Percentiles rank a stretch among this genome's conserved stretches.
Evolutionary conservation across 2,113 vertebrate genomes (phyloP).

Genomic region (Sakesphorus luctuosus): DNA sequence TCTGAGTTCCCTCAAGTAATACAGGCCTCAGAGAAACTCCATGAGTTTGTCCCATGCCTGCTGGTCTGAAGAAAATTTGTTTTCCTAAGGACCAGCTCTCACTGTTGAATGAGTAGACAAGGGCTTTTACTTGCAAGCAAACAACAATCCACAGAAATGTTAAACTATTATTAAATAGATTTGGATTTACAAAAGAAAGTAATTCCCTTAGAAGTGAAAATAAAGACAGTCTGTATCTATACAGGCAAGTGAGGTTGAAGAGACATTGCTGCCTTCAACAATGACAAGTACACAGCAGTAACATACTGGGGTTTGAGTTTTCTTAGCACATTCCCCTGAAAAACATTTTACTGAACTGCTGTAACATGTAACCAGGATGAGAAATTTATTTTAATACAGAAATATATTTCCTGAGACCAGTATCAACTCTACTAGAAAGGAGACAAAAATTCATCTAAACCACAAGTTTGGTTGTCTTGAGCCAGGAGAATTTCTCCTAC

Average conservation of each 20-base stretch:
- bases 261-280: neutral
- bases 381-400: neutral
- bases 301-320: neutral
- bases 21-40: neutral
- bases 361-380: neutral
- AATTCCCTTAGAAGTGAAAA: neutral
- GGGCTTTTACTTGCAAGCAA: neutral
- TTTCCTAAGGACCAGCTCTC: neutral
- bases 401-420: neutral
- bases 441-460: neutral
- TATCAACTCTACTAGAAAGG: neutral
- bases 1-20: neutral
- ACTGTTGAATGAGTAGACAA: neutral
- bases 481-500: neutral
- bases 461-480: neutral
- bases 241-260: neutral
- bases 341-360: neutral
- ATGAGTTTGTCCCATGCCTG: neutral
- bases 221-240: neutral
- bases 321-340: neutral
- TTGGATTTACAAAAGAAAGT: neutral
- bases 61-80: neutral
- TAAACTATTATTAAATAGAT: neutral
- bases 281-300: neutral
- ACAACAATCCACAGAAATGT: neutral